Evolutionary conservation across 2,113 vertebrate genomes (phyloP), one percentile per base, ranked within the genome.

Genomic region (Xiphorhynchus elegans): DNA sequence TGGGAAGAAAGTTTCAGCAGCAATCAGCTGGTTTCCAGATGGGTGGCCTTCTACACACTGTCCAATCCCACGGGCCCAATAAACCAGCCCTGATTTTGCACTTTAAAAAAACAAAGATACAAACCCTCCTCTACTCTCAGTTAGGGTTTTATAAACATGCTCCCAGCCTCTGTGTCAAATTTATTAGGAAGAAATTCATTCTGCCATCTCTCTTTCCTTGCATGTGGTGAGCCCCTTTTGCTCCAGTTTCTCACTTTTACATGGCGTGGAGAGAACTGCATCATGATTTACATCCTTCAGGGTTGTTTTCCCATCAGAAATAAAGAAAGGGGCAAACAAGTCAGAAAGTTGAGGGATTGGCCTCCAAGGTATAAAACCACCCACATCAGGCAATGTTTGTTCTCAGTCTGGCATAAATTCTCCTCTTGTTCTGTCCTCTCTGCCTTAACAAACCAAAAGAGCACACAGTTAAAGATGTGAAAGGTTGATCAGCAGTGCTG

Each of bases 21-120:
- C 3, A 87, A 97, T 98, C 98, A 98, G 98, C 98, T 98, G 98
- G 73, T 93, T 95, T 98, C 98, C 98, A 98, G 96, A 98, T 99
- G 98, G 97, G 97, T 97, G 97, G 97, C 90, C 95, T 96, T 95
- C 83, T 84, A 77, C 76, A 93, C 78, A 14, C 75, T 89, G 68
- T 62, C 87, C 90, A 81, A 37, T 56, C 97, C 92, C 93, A 59
- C 28, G 87, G 76, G 98, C 81, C 91, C 53, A 89, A 90, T 97
- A 97, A 97, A 97, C 78, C 89, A 94, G 82, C 87, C 93, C 90
- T 63, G 90, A 97, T 95, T 96, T 91, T 91, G 95, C 76, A 92
- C 91, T 93, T 94, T 33, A 62, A 88, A 80, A 97, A 96, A 88
- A 69, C 82, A 95, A 94, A 93, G 97, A 92, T 21, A 95, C 89